A percentile compares a stretch with the other conserved stretches of the same genome.
phyloP scores from a whole-genome alignment of 1,140 invertebrate genomes.

The Branchinecta lynchi region DNA sequence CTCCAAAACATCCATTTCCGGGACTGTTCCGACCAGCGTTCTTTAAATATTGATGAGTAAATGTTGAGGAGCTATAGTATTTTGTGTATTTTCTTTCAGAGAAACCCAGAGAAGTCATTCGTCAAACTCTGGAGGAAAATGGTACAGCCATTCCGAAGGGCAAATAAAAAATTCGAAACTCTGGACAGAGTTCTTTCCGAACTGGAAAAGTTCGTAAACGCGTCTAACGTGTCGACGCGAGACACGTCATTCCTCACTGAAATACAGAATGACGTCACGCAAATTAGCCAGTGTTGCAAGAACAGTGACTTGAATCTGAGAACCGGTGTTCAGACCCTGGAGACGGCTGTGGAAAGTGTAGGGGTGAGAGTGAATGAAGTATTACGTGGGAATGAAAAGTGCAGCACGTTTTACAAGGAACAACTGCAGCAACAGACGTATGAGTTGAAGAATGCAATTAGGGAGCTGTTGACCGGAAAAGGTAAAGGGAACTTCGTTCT shows the following conservation, averaged over 20 bases:
- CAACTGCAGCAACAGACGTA: constrained; percentile 14
- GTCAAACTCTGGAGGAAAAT: constrained; percentile 19
- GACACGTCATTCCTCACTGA: constrained; percentile 12
- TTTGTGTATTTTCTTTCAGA: not conserved
- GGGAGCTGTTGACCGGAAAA: not conserved
- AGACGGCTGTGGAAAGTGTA: constrained; percentile 14
- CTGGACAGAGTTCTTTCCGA: constrained; percentile 18
- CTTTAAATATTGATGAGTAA: too few relatives aligned
- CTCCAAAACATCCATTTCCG: too few relatives aligned
- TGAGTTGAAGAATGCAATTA: not conserved
- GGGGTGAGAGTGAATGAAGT: constrained; percentile 13
- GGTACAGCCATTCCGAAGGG: constrained; percentile 18
- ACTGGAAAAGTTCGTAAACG: constrained; percentile 18
- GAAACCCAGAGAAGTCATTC: constrained; percentile 15
- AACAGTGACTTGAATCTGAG: constrained; percentile 13
- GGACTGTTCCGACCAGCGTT: too few relatives aligned
- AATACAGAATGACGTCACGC: constrained; percentile 17
- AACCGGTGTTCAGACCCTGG: constrained; percentile 14
- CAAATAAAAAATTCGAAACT: constrained; percentile 17
- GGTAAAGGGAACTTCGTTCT: not conserved
- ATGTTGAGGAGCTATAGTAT: not conserved
- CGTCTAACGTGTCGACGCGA: not conserved
- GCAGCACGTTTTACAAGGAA: not conserved
- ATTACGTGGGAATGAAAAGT: constrained; percentile 16
- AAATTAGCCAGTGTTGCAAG: constrained; percentile 16